Base-by-base conservation (phyloP, 2,888 invertebrate species). In the Macrosoma leucophasiata region DNA sequence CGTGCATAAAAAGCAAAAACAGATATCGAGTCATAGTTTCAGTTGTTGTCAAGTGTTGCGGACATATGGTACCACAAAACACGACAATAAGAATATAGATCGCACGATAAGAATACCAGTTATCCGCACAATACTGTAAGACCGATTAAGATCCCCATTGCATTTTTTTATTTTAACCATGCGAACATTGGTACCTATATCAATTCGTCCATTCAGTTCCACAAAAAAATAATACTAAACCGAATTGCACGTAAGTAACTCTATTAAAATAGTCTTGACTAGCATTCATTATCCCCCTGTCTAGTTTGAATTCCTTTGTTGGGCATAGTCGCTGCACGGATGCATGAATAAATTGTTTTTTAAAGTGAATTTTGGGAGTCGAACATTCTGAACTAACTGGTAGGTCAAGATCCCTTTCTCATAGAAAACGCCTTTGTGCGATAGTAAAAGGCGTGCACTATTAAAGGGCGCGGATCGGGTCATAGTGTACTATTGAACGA, bases 391-490 rank as follows among this genome's bases (percentile, higher is more conserved):
- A 68, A 71, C 62, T 73, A 82, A 84, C 84, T 84, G 82, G 82
- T 82, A 82, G 79, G 76, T 82, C 82, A 78, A 78, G 82, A 79
- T 79, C 73, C 79, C 71, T 78, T 84, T 82, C 84, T 84, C 81
- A 82, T 82, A 82, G 81, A 82, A 66, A 61, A 73, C 46, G 62
- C 68, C 54, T 78, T 81, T 79, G 77, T 81, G 62, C 62, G 52
- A 70, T 81, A 78, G 79, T 76, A 71, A 78, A 78, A 76, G 70
- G 69, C 76, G 72, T 74, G 63, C 56, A 62, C 73, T 77, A 77
- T 76, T 68, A 72, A 76, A 76, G 77, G 82, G 82, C 69, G 63
- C 62, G 61, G 67, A 60, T 68, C 69, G 66, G 64, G 67, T 71
- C 61, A 34, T 20, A 26, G 21, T 21, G 14, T 19, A 20, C 23